Evolutionary conservation across 2,797 vertebrate genomes (phyloP).

Genomic region (Cryptoprocta ferox): DNA sequence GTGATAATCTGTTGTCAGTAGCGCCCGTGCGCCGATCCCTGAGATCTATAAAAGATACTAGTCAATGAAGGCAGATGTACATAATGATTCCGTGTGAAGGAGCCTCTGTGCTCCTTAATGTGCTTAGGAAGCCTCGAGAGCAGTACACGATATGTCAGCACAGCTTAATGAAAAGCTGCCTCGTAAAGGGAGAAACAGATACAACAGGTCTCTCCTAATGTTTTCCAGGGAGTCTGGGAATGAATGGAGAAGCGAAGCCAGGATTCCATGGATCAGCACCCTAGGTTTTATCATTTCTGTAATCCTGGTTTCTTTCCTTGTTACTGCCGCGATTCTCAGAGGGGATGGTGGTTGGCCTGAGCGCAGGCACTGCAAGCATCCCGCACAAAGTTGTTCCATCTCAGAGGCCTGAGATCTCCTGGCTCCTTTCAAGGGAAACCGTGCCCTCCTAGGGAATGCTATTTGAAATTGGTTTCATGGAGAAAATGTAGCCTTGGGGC

Average conservation of each 20-base stretch:
- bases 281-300: constrained; percentile 31
- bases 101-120: neutral
- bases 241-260: neutral
- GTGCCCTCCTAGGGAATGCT: constrained; percentile 36
- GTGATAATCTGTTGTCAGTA: neutral
- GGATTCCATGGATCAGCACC: constrained; percentile 51
- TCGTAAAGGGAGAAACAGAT: neutral
- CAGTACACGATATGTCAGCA: neutral
- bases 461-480: constrained; percentile 39
- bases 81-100: neutral
- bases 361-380: neutral
- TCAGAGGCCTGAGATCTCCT: constrained; percentile 62
- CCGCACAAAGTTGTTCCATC: constrained; percentile 51
- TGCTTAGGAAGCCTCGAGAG: neutral
- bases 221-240: constrained; percentile 31
- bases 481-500: constrained; percentile 33
- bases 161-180: neutral
- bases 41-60: neutral
- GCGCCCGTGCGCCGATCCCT: neutral
- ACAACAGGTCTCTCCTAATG: neutral
- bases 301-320: neutral
- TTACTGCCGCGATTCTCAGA: constrained; percentile 63
- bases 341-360: constrained; percentile 54
- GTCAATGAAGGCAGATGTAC: neutral
- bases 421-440: constrained; percentile 60